These are phyloP conservation scores for Epistrophe grossulariae DNA, from an alignment of 2,888 invertebrate species.

Conservation along the genomic window DNA sequence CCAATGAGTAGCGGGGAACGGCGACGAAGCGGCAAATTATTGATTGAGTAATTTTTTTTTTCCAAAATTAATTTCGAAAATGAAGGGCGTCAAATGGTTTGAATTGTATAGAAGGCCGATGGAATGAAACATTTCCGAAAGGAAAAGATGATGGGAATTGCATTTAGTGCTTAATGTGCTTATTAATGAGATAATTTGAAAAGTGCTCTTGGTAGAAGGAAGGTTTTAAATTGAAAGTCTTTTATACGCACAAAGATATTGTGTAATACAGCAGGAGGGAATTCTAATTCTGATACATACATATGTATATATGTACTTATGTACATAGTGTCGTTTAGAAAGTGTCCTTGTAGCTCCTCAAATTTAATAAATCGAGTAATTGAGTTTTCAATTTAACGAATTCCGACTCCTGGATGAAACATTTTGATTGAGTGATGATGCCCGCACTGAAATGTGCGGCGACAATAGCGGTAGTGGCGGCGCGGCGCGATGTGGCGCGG, in stretches of 20 bases:
- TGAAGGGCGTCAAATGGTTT: conserved; percentile 15
- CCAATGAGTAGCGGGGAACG: conserved; percentile 4
- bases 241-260: conserved; percentile 1
- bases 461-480: not conserved
- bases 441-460: not conserved
- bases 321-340: not conserved
- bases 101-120: not conserved
- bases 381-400: conserved; percentile 35
- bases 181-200: conserved; percentile 66
- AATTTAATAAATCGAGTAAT: conserved; percentile 34
- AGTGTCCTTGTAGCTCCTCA: not conserved
- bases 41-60: conserved; percentile 28
- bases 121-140: not conserved
- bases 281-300: not conserved
- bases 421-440: conserved; percentile 35
- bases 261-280: not conserved
- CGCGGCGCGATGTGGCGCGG: too few relatives aligned
- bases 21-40: conserved; percentile 8
- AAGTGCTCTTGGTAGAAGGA: conserved; percentile 35
- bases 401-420: conserved; percentile 19
- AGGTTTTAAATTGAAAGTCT: conserved; percentile 3
- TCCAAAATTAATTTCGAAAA: conserved; percentile 31
- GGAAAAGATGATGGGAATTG: conserved; percentile 66
- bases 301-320: not conserved
- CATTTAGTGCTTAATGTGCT: conserved; percentile 67